phyloP scores from a whole-genome alignment of 2,113 vertebrate genomes.

The Gobiocypris rarus region DNA sequence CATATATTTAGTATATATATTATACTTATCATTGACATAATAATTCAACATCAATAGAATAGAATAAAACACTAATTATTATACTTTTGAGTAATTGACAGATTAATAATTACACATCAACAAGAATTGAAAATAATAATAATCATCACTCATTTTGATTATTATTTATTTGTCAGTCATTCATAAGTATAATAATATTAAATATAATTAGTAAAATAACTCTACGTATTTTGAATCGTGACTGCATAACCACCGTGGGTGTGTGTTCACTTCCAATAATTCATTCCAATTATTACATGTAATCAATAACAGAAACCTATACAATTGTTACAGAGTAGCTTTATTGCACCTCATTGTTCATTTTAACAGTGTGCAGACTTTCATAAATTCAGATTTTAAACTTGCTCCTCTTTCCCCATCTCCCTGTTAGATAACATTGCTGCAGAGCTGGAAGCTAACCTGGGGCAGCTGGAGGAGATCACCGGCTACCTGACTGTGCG shows the following conservation, averaged over 20 bases:
- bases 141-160: not conserved
- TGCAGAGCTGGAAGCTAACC: constrained; percentile 91
- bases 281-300: not conserved
- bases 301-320: not conserved
- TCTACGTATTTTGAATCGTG: not conserved
- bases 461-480: constrained; percentile 95
- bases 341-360: not conserved
- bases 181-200: not conserved
- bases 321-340: no score
- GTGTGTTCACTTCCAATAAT: not conserved
- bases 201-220: not conserved
- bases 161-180: not conserved
- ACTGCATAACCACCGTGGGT: not conserved
- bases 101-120: not conserved
- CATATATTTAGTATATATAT: not conserved
- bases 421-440: constrained; percentile 89
- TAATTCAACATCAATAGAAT: no score
- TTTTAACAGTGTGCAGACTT: not conserved
- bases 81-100: not conserved
- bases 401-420: not conserved
- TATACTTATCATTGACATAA: no score
- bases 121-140: not conserved
- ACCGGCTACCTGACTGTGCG: constrained; percentile 91
- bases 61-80: no score
- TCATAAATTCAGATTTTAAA: not conserved